Conservation (phyloP, 2,113 vertebrate genomes). For the Lampris megalopsis region DNA sequence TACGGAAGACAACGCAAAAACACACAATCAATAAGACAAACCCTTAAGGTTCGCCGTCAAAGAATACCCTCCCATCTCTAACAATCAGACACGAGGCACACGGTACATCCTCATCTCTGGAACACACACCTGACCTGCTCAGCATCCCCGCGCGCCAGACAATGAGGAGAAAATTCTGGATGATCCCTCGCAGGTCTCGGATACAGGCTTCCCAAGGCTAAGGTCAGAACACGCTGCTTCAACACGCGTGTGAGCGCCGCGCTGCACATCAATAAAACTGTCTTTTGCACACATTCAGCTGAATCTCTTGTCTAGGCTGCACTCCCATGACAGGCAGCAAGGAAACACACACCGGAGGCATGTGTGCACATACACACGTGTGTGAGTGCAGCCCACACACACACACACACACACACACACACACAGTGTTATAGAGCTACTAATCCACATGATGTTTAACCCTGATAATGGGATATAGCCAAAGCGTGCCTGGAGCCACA, state of each 20-base stretch:
- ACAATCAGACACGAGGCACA: background rate
- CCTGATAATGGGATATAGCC: constrained; percentile 31
- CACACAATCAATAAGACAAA: constrained; percentile 5
- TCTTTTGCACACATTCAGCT: constrained; percentile 48
- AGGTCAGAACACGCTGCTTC: constrained; percentile 30
- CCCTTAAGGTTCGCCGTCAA: constrained; percentile 26
- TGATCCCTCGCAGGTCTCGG: constrained; percentile 22
- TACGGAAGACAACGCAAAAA: constrained; percentile 29
- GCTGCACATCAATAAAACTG: constrained; percentile 44
- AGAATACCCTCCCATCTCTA: constrained; percentile 17
- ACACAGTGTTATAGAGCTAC: constrained; percentile 31
- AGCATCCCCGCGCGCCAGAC: constrained; percentile 7
- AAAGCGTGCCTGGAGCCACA: constrained; percentile 13
- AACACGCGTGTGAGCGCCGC: constrained; percentile 19
- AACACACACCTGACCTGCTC: constrained; percentile 6
- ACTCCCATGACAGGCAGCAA: constrained; percentile 45
- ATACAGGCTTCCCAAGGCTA: constrained; percentile 11
- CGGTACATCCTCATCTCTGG: background rate
- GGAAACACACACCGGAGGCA: constrained; percentile 14
- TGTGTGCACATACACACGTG: background rate
- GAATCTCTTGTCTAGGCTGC: constrained; percentile 27
- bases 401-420: constrained; percentile 9
- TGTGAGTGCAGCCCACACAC: background rate
- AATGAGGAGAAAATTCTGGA: background rate
- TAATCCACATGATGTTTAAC: constrained; percentile 44